A percentile compares a stretch with the other conserved stretches of the same genome.
Evolutionary conservation across 2,113 vertebrate species (phyloP).

Genomic region (Conger conger): DNA sequence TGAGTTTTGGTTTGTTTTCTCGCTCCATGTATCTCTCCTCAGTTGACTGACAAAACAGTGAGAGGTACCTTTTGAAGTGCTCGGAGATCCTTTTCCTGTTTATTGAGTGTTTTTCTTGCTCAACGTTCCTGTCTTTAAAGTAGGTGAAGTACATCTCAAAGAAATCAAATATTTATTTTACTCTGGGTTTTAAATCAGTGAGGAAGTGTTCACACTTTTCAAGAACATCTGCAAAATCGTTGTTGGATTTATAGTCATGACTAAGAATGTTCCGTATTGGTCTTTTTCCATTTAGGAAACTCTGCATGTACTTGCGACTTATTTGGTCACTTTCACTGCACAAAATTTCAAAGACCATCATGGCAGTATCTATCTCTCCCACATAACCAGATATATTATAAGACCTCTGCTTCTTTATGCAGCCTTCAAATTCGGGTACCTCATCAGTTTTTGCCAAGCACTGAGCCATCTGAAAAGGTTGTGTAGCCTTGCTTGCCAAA

Average conservation of each 20-base stretch:
- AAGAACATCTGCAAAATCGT: constrained; percentile 48
- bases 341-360: constrained; percentile 65
- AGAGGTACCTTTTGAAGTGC: constrained; percentile 23
- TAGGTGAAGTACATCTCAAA: constrained; percentile 42
- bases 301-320: constrained; percentile 41
- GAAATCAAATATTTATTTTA: constrained; percentile 39
- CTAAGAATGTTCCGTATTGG: constrained; percentile 37
- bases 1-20: constrained; percentile 28
- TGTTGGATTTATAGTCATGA: constrained; percentile 28
- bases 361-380: constrained; percentile 68
- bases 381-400: constrained; percentile 71
- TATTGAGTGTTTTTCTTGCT: constrained; percentile 53
- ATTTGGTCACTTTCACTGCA: constrained; percentile 35
- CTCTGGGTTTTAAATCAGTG: constrained; percentile 43
- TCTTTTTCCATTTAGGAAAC: constrained; percentile 57
- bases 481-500: constrained; percentile 58
- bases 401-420: constrained; percentile 49
- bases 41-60: background rate
- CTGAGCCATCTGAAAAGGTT: constrained; percentile 71
- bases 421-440: constrained; percentile 41
- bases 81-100: rapidly evolving
- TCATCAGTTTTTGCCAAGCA: constrained; percentile 51
- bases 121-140: constrained; percentile 34
- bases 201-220: constrained; percentile 52
- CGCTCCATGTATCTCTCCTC: constrained; percentile 29